These are phyloP conservation scores for Zhuqinia jingwanae DNA, from an alignment of 2,888 invertebrate species.

Conservation along the genomic window DNA sequence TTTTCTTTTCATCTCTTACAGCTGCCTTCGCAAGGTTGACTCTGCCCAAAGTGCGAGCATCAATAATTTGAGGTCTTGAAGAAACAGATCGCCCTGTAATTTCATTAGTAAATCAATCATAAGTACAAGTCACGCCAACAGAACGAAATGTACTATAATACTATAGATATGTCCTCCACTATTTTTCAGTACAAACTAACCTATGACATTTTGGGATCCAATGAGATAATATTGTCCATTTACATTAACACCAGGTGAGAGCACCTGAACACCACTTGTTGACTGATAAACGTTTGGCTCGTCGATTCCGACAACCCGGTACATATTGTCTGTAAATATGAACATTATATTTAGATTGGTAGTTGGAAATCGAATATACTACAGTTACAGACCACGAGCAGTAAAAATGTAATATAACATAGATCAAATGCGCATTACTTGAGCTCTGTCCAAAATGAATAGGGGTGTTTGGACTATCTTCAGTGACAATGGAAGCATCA, in stretches of 20 bases:
- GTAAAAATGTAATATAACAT: no score
- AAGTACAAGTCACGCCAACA: not conserved
- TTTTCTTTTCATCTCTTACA: slow-evolving; percentile 81
- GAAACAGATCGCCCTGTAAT: slow-evolving; percentile 71
- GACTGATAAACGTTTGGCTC: slow-evolving; percentile 74
- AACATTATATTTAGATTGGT: no score
- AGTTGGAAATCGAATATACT: no score
- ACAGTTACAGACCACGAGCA: not conserved
- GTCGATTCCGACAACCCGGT: slow-evolving; percentile 85
- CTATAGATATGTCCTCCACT: not conserved
- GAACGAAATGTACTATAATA: no score
- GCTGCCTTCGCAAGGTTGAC: slow-evolving; percentile 73
- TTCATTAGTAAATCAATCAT: not conserved
- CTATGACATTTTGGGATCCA: slow-evolving; percentile 90
- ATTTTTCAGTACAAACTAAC: slow-evolving; percentile 80
- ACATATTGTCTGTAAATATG: slow-evolving; percentile 83
- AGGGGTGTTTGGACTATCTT: slow-evolving; percentile 76
- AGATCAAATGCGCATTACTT: no score
- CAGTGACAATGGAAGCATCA: slow-evolving; percentile 78
- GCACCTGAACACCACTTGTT: slow-evolving; percentile 74
- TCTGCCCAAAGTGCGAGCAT: slow-evolving; percentile 74
- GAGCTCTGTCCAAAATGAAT: slow-evolving; percentile 77
- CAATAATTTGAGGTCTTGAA: slow-evolving; percentile 77
- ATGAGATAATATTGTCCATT: slow-evolving; percentile 89
- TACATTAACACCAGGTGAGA: slow-evolving; percentile 74